Base-by-base conservation (phyloP, 64 coral and sea anemone species). In the Montipora foliosa region DNA sequence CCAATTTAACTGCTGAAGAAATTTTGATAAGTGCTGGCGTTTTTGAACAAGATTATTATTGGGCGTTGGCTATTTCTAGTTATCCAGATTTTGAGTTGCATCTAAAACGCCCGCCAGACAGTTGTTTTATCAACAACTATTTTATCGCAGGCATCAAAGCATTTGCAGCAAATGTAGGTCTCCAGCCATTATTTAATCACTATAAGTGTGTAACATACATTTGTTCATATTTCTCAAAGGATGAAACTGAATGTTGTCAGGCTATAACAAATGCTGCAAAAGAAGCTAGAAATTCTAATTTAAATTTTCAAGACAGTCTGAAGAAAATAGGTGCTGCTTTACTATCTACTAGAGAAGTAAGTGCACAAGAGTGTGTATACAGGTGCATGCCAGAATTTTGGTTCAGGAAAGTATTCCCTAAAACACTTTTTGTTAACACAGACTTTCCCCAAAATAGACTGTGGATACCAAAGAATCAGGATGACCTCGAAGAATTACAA, bases 91-190 rank as follows among this genome's bases (percentile, higher is more conserved):
- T 70, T 81, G 75, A 94, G 17, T 79, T 94, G 47, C 92, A 89
- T 75, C 61, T 94, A 44, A 94, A 82, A 82, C 10, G 87, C 80
- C 67, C 78, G 83, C 58, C 80, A 81, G n/a, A 94, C 52, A 94
- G 87, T 16, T 94, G 87, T 70, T 94, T 89, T 67, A 94, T 94
- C 44, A 94, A 89, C 20, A 89, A 89, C 55, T 89, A 94, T 77
- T 88, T 94, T 89, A 59, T 82, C 15, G 91, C 91, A 17, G 91
- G 91, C 15, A 78, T 87, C 57, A 88, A 88, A 51, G 86, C 68
- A 7, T 79, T 79, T 45, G 14, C 25, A 19, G 77, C 77, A 2
- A 79, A 79, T 79, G 47, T 79, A 17, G 77, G 76, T 44, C 67
- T 88, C 3, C 86, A 88, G 53, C 86, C 68, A 75, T 21, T 88